Conservation (phyloP, 2,113 vertebrate species). For the Ifrita kowaldi region DNA sequence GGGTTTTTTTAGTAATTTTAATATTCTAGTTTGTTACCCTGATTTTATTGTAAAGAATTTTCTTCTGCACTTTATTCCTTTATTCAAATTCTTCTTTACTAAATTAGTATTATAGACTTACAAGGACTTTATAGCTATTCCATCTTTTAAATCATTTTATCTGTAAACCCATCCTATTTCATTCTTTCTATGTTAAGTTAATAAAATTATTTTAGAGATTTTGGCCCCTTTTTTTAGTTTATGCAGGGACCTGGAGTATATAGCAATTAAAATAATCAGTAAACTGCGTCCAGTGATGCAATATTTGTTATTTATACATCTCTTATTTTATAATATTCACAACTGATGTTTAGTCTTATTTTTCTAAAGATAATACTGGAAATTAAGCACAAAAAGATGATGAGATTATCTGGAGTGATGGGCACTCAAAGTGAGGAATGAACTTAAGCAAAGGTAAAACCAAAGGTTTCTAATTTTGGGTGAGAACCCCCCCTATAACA, state of each 20-base stretch:
- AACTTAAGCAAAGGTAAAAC: background rate
- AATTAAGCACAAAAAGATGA: background rate
- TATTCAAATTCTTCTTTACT: background rate
- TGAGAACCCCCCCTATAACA: fast-evolving
- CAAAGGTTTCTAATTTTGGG: background rate
- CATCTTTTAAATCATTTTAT: background rate
- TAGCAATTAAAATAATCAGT: background rate
- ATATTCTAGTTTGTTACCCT: background rate
- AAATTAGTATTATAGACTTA: background rate
- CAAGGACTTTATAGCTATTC: background rate
- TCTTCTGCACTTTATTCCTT: background rate
- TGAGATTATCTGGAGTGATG: background rate
- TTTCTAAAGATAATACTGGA: background rate
- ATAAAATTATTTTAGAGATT: background rate
- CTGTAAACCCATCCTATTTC: background rate
- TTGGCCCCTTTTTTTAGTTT: background rate
- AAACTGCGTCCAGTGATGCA: background rate
- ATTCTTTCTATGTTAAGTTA: background rate
- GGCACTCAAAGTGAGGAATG: fast-evolving
- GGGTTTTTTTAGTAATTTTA: background rate
- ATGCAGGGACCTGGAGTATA: background rate
- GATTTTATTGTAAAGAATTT: background rate
- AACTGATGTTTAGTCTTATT: background rate
- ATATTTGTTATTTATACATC: background rate
- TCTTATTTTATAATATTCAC: background rate